Evolutionary conservation across 2,113 vertebrate genomes (phyloP).

Genomic region (Tupaia chinensis): DNA sequence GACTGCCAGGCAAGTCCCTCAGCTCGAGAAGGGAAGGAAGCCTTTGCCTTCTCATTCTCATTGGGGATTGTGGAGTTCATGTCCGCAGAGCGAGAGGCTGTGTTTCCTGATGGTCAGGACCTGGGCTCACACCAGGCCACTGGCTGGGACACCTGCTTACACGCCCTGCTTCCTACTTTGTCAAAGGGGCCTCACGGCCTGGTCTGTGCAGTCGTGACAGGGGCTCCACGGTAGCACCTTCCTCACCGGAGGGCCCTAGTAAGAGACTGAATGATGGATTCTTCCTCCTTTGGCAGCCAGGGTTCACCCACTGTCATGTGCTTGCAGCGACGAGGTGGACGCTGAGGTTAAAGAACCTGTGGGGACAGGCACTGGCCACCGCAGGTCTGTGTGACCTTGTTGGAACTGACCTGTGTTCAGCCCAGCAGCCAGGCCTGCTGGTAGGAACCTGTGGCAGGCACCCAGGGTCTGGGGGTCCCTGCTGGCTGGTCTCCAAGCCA

Average conservation of each 20-base stretch:
- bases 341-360: fast-evolving
- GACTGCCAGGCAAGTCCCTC: neutral
- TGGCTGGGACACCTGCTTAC: neutral
- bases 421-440: neutral
- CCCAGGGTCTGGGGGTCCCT: neutral
- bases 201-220: neutral
- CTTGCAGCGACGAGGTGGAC: fast-evolving
- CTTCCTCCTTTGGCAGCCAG: neutral
- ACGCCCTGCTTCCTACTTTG: neutral
- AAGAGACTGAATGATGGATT: fast-evolving
- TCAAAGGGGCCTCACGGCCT: neutral
- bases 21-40: neutral
- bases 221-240: neutral
- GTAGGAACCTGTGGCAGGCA: neutral
- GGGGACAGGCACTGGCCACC: too few relatives aligned
- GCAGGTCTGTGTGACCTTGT: neutral
- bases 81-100: neutral
- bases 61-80: too few relatives aligned
- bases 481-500: neutral
- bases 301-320: fast-evolving
- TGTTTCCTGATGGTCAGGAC: fast-evolving
- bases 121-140: fast-evolving
- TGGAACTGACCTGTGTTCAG: neutral
- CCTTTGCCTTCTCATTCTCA: neutral
- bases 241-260: neutral